Evolutionary conservation across 1,140 invertebrate genomes (phyloP), one percentile per base, ranked within the genome.

Genomic region (Meloidogyne chitwoodi): DNA sequence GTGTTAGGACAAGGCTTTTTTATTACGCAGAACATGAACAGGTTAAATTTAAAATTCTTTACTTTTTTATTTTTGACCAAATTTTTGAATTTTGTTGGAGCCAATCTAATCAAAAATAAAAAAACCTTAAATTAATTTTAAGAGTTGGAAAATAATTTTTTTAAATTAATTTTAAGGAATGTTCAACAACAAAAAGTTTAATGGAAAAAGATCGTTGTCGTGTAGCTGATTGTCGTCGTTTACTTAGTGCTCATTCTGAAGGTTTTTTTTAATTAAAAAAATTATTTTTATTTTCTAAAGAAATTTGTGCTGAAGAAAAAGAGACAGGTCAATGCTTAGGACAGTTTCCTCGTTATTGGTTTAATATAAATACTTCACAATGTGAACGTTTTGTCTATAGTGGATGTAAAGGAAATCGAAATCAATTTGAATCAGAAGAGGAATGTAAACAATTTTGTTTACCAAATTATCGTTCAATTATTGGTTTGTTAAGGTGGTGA

Each of bases 341-440:
- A 3, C 81, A 89, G 2, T 89, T 91, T 64, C 89, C 89, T 1
- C 87, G 91, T 29, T 91, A 89, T 87, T 90, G 87, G 82, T 91
- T 87, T 83, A 90, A 92, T 86, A 83, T 89, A 0, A 83, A 85
- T 44, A 88, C 88, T 62, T 88, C 89, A 48, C 86, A 88, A 73
- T 92, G 91, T 80, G 83, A 89, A 44, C 85, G 90, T 8, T 73
- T 73, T 31, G 89, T 90, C 73, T 92, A 91, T 77, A 90, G 91
- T 6, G 91, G 91, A 68, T 92, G 91, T 80, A 89, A 90, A 71
- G 91, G 91, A 70, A 92, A 92, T 85, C 88, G 86, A 64, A 93
- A 93, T 89, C 90, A 90, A 81, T 92, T 92, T 87, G 87, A 89
- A 65, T 85, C 85, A 2, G 81, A 83, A 67, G 85, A 87, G 62